Percentiles rank a stretch among this genome's conserved stretches.
These are phyloP conservation scores for Popillia japonica DNA, from an alignment of 1,140 invertebrate genomes.

Conservation along the genomic window DNA sequence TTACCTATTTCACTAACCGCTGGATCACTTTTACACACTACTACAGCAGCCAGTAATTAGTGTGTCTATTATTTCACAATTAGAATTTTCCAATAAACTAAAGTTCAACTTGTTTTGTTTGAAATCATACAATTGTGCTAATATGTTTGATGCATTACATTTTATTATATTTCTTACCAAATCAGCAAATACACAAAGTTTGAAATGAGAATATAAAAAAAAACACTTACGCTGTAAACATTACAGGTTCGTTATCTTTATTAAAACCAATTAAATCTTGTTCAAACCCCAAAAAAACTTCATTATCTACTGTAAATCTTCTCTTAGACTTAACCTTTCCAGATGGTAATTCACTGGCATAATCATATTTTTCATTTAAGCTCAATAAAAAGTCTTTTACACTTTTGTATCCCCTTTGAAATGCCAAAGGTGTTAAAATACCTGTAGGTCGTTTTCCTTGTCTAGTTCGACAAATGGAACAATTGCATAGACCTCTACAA, in stretches of 20 bases:
- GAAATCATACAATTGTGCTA: too few species aligned
- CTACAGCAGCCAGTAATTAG: too few species aligned
- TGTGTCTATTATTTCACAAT: too few species aligned
- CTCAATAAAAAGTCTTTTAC: slow-evolving; percentile 52
- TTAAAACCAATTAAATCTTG: slow-evolving; percentile 25
- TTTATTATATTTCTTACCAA: too few species aligned
- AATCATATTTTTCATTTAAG: slow-evolving; percentile 43
- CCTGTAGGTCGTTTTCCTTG: slow-evolving; percentile 62
- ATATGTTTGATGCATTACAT: too few species aligned
- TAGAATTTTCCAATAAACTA: too few species aligned
- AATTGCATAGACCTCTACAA: slow-evolving; percentile 63
- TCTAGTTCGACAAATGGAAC: slow-evolving; percentile 62
- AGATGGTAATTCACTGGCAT: neutral
- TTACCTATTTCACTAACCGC: too few species aligned
- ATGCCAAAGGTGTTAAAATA: slow-evolving; percentile 57
- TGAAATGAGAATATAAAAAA: neutral
- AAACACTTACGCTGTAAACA: neutral
- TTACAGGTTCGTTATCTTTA: slow-evolving; percentile 12
- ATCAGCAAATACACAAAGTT: neutral
- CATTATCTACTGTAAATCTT: neutral
- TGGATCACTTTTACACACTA: too few species aligned
- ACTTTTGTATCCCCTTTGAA: slow-evolving; percentile 56
- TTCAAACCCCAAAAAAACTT: slow-evolving; percentile 9
- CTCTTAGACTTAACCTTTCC: neutral
- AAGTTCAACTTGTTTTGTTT: too few species aligned